Evolutionary conservation across 2,113 vertebrate genomes (phyloP).

Genomic region (Danionella cerebrum): DNA sequence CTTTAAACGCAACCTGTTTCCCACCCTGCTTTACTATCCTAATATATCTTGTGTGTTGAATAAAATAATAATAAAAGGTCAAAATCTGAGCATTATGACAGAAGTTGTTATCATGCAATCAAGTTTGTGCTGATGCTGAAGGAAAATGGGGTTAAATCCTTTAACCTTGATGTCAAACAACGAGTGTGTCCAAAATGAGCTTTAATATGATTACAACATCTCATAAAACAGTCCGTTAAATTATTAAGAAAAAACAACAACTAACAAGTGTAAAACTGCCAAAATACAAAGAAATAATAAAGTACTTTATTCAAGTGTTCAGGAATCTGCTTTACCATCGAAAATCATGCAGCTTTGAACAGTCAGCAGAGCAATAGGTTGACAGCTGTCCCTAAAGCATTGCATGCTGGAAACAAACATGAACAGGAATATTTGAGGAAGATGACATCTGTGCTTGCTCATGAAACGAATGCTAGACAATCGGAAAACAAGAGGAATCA

Average conservation of each 20-base stretch:
- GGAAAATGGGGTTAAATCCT: background rate
- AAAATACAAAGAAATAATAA: too few species aligned
- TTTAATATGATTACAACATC: too few species aligned
- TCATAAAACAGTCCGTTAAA: too few species aligned
- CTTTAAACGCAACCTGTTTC: too few species aligned
- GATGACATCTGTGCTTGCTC: constrained; percentile 6
- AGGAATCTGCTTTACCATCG: background rate
- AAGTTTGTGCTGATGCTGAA: background rate
- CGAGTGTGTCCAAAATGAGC: background rate
- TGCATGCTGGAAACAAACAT: constrained; percentile 8
- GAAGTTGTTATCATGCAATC: background rate
- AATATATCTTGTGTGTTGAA: too few species aligned
- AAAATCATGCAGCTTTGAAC: background rate
- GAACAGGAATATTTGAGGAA: constrained; percentile 14
- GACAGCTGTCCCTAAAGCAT: constrained; percentile 15
- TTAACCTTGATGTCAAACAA: background rate
- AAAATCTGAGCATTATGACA: background rate
- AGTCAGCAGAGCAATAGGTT: background rate
- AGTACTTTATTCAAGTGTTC: too few species aligned
- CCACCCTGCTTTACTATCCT: too few species aligned
- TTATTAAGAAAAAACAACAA: constrained; percentile 35
- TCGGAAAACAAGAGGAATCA: background rate
- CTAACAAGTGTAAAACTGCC: too few species aligned
- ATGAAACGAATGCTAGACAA: constrained; percentile 30
- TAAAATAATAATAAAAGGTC: too few species aligned